Evolutionary conservation across 2,113 vertebrate species (phyloP).

Genomic region (Tragulus kanchil): DNA sequence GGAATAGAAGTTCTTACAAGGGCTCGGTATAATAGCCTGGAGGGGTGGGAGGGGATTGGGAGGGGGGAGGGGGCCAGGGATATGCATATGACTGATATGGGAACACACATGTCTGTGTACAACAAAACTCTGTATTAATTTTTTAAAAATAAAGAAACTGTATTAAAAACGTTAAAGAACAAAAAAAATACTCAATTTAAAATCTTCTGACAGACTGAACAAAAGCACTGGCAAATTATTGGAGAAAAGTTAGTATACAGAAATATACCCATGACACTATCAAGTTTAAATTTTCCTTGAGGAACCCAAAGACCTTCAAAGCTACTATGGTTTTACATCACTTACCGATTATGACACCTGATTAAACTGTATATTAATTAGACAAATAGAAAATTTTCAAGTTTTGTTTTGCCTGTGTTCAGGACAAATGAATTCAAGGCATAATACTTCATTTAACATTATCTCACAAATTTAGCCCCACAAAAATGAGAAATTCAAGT

Average conservation of each 20-base stretch:
- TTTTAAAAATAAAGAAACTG: no score
- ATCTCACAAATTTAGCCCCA: slow-evolving; percentile 33
- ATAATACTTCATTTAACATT: slow-evolving; percentile 47
- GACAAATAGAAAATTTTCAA: background rate
- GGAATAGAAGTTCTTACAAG: no score
- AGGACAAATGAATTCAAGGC: slow-evolving; percentile 20
- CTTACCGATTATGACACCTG: background rate
- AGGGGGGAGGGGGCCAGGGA: no score
- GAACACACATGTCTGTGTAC: no score
- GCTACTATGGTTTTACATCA: background rate
- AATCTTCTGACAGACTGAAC: background rate
- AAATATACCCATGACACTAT: slow-evolving; percentile 22
- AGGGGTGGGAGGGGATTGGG: no score
- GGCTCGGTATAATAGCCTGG: no score
- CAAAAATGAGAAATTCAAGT: slow-evolving; percentile 58
- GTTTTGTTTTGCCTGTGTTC: slow-evolving; percentile 18
- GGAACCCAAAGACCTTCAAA: background rate
- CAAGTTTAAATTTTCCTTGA: slow-evolving; percentile 39
- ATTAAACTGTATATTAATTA: slow-evolving; percentile 2
- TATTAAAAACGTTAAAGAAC: no score
- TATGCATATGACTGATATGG: no score
- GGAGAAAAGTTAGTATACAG: background rate
- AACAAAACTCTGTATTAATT: no score
- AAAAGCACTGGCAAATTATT: background rate
- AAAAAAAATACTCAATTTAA: no score